Base-by-base conservation (phyloP, 2,888 invertebrate species). In the Campoplex nolae region DNA sequence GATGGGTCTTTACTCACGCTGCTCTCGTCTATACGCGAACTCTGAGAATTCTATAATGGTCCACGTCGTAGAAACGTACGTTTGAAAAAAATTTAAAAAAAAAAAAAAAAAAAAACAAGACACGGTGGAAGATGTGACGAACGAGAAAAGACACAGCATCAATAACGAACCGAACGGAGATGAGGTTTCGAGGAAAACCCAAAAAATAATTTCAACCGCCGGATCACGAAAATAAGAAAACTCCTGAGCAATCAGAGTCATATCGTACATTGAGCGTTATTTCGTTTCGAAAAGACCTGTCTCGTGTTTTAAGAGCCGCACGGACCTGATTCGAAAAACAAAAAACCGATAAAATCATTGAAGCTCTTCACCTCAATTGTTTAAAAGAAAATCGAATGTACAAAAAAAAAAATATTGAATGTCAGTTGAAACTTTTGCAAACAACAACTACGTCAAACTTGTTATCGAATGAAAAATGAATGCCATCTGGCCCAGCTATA, bases 1-100 rank as follows among this genome's bases (percentile, higher is more conserved):
- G 68, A 38, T 32, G 51, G 54, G 51, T 13, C 68, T 78, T 78
- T 54, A n/a, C 56, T 38, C 77, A 54, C 38, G 35, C 13, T 54
- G 8, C 45, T 71, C 38, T 67, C 45, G 45, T n/a, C 32, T 56
- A 32, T 58, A 48, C 67, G 62, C 56, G 56, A 48, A 68, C 48
- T 82, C 74, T 65, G 51, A 42, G 67, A 83, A 80, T 16, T 80
- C 71, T 65, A 45, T 79, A 83, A 86, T 71, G 79, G 71, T 71
- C 65, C 76, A 76, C 79, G 70, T 62, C 70, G 75, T 67, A 71
- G 71, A 75, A 56, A 8, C 48, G 67, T 23, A 13, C 18, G 45
- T 32, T 9, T 16, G 16, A 62, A 23, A 38, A 9, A 58, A 58
- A 38, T 23, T 23, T 0, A 23, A 23, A 23, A 23, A 23, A 23